Conservation (phyloP, 2,888 invertebrate genomes). For the Sepioteuthis lessoniana region DNA sequence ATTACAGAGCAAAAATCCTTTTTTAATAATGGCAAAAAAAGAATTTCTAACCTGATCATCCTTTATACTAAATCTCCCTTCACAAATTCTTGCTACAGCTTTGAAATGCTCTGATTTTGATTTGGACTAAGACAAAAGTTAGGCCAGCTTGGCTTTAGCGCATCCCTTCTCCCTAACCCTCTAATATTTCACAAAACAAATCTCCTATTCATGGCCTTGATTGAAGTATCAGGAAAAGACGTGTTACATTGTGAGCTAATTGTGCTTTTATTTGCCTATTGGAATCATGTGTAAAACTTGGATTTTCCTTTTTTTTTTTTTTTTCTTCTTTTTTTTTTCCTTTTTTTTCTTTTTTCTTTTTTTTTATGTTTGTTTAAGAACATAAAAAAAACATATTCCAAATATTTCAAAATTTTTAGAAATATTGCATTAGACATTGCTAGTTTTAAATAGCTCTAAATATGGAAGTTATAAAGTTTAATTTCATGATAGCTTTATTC, state of each 20-base stretch:
- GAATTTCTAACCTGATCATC: neutral
- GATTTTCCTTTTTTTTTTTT: neutral
- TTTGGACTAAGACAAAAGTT: neutral
- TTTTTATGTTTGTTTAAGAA: neutral
- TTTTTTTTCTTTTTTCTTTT: neutral
- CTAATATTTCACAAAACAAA: neutral
- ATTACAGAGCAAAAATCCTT: neutral
- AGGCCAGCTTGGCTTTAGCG: constrained; percentile 15
- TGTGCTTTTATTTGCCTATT: constrained; percentile 33
- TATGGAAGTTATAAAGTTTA: neutral
- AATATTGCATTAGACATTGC: neutral
- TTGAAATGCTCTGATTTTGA: constrained; percentile 33
- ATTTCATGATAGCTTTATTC: neutral
- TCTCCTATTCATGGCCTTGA: neutral
- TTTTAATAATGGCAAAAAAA: neutral
- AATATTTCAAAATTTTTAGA: neutral
- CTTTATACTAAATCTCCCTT: neutral
- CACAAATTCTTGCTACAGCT: neutral
- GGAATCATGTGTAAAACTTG: constrained; percentile 11
- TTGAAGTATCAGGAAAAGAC: constrained; percentile 23
- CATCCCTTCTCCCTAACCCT: neutral
- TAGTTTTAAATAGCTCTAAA: neutral
- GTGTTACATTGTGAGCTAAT: constrained; percentile 33
- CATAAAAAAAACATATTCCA: neutral
- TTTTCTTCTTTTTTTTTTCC: neutral